Evolutionary conservation across 2,888 invertebrate genomes (phyloP).

Genomic region (Drosophila aldrichi): DNA sequence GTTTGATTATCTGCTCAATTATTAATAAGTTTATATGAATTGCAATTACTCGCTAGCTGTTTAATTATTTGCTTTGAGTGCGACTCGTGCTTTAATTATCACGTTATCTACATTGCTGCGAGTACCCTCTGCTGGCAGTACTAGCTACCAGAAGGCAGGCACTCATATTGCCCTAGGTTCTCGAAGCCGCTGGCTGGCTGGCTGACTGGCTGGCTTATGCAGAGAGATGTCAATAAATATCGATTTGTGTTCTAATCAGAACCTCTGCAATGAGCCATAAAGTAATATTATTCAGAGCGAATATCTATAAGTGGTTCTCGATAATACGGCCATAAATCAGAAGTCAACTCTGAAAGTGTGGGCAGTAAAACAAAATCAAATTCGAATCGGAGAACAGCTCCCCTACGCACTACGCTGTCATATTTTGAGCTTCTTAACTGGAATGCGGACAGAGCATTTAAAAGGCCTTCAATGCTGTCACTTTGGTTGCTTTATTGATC

Average conservation of each 20-base stretch:
- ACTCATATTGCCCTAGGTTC: conserved; percentile 33
- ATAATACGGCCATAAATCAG: conserved; percentile 31
- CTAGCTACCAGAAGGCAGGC: not conserved
- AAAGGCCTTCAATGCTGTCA: conserved; percentile 6
- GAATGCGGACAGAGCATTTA: conserved; percentile 1
- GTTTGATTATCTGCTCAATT: not conserved
- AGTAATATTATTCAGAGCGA: conserved; percentile 5
- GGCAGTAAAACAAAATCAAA: conserved; percentile 8
- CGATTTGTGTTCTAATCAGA: conserved; percentile 29
- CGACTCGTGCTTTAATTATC: conserved; percentile 11
- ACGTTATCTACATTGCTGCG: conserved; percentile 13
- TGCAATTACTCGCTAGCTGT: conserved; percentile 1
- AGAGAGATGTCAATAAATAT: conserved; percentile 17
- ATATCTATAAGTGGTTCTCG: conserved; percentile 18
- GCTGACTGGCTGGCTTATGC: not conserved
- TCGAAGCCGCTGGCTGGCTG: not conserved
- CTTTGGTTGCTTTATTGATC: not conserved
- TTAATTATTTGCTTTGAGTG: conserved; percentile 14
- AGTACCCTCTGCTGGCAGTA: not conserved
- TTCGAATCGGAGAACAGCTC: not conserved
- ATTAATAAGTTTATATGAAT: conserved; percentile 14
- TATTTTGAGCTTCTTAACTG: not conserved
- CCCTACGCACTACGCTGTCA: not conserved
- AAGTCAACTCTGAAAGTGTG: not conserved
- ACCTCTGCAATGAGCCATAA: conserved; percentile 12